Conservation (phyloP, 2,797 vertebrate genomes). For the Nannoperca australis region DNA sequence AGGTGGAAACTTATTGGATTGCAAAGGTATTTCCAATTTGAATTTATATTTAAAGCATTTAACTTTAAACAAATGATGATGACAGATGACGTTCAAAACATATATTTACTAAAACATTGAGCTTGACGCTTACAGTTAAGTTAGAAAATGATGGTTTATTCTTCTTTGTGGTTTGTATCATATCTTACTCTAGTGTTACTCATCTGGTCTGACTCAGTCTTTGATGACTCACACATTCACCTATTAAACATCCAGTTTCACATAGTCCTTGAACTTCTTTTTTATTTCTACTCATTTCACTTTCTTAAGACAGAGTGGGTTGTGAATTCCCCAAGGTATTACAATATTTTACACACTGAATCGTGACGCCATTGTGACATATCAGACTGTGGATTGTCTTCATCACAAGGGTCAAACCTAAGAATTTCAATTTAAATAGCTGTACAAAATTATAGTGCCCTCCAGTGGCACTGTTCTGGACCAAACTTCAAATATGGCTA, state of each 20-base stretch:
- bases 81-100: background rate
- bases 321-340: background rate
- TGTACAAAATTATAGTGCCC: background rate
- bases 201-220: conserved; percentile 56
- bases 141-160: background rate
- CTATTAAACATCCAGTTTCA: conserved; percentile 20
- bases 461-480: background rate
- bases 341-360: background rate
- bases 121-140: background rate
- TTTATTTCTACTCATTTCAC: conserved; percentile 10
- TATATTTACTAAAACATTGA: background rate
- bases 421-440: background rate
- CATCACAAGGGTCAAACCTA: background rate
- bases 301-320: background rate
- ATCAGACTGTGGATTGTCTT: background rate
- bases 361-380: background rate
- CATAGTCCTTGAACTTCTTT: conserved; percentile 29
- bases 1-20: conserved; percentile 98
- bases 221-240: conserved; percentile 55
- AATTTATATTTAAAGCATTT: background rate
- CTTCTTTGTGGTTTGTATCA: background rate
- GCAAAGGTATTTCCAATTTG: conserved; percentile 88
- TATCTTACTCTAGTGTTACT: conserved; percentile 26
- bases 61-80: background rate
- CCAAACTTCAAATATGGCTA: background rate